Evolutionary conservation across 2,113 vertebrate genomes (phyloP), one percentile per base, ranked within the genome.

Genomic region (Eonycteris spelaea): DNA sequence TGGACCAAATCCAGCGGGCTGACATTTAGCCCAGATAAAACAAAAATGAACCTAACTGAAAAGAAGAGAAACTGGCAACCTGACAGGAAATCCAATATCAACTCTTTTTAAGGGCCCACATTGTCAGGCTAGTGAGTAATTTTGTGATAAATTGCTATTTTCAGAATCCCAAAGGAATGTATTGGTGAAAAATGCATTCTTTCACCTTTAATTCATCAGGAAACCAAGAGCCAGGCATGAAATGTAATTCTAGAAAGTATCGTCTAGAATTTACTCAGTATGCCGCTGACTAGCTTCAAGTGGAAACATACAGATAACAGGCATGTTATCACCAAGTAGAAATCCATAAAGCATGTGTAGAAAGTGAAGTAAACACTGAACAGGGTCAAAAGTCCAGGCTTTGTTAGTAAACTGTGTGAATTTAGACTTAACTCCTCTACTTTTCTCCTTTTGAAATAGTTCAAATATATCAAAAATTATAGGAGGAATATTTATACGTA

Each of bases 71-170:
- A 74, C 15, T 89, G 91, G 95, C 67, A 68, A 73, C 65, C 55
- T 86, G 93, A 91, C 94, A 93, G 96, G 94, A 86, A 86, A 96
- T 88, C 67, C 14, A 83, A 74, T 86, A 97, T 82, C 79, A 61
- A n/a, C 33, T 79, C 24, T 96, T 89, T 70, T 95, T 40, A 77
- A 92, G 40, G 43, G 75, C 57, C 67, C 71, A 15, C 65, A 74
- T 59, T 92, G 80, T 95, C 85, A 95, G 73, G 65, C 48, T 89
- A 24, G 28, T 96, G 84, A 96, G 68, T 97, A 45, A 89, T 96
- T 95, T 78, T 94, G 91, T 88, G 94, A 57, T 57, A 78, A 90
- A 91, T 53, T 87, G 73, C 48, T 91, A 94, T 94, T 95, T 96
- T 73, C 77, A 94, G 82, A 88, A 86, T 94, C 91, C 70, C 77